These are phyloP conservation scores for Nipponacmea schrenckii DNA, from an alignment of 2,888 invertebrate genomes.

Conservation along the genomic window DNA sequence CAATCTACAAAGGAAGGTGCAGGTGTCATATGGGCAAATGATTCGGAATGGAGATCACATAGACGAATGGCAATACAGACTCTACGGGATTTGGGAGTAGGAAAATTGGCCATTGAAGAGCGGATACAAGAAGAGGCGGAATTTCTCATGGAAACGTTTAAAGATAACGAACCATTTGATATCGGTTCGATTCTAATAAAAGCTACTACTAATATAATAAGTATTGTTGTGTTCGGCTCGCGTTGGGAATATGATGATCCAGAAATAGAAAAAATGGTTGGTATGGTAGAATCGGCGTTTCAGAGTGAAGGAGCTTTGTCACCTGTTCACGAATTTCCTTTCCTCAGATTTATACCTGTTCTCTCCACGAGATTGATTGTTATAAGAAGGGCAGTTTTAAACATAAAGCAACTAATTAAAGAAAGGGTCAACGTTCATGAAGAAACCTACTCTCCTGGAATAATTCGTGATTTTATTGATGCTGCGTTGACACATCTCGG, in stretches of 20 bases:
- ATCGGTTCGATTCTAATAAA: conserved; percentile 41
- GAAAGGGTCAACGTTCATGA: conserved; percentile 45
- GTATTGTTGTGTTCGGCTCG: conserved; percentile 50
- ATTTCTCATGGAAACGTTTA: conserved; percentile 35
- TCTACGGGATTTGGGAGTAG: conserved; percentile 52
- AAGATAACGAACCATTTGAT: conserved; percentile 30
- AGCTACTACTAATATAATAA: conserved; percentile 51
- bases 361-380: conserved; percentile 31
- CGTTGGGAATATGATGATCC: conserved; percentile 48
- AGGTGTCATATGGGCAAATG: conserved; percentile 49
- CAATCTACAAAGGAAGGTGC: neutral
- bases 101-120: conserved; percentile 46
- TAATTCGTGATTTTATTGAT: conserved; percentile 54
- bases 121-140: conserved; percentile 42
- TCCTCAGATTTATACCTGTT: conserved; percentile 41
- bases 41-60: conserved; percentile 43
- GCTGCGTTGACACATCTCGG: too few relatives aligned
- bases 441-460: conserved; percentile 41
- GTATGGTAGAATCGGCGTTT: conserved; percentile 42
- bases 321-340: conserved; percentile 48
- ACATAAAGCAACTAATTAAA: conserved; percentile 39
- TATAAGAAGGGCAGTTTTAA: conserved; percentile 39
- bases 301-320: conserved; percentile 42
- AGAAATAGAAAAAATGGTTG: conserved; percentile 41
- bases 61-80: conserved; percentile 45